Evolutionary conservation across 2,797 vertebrate species (phyloP).

Genomic region (Spheniscus humboldti): DNA sequence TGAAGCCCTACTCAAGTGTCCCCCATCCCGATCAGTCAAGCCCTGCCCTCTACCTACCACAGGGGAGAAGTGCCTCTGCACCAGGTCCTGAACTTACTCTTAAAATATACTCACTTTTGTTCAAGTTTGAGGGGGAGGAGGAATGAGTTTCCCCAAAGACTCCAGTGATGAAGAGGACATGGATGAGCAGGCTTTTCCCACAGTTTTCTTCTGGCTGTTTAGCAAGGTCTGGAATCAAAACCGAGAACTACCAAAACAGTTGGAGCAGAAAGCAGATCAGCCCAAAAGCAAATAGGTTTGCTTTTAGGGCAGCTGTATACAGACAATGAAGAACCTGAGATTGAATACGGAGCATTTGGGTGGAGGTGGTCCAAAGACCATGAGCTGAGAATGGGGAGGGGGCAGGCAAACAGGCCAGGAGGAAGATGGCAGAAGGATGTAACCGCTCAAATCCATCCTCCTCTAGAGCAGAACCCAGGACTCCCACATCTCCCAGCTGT

Average conservation of each 20-base stretch:
- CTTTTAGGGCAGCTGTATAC: neutral
- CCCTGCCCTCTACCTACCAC: constrained; percentile 38
- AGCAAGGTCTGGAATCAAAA: neutral
- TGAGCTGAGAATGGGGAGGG: neutral
- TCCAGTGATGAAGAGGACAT: neutral
- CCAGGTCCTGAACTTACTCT: neutral
- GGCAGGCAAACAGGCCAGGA: neutral
- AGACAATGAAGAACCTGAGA: neutral
- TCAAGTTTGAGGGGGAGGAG: neutral
- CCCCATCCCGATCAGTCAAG: neutral
- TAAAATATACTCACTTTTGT: neutral
- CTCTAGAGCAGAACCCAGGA: neutral
- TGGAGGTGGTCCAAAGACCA: neutral
- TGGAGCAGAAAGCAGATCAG: neutral
- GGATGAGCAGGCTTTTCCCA: neutral
- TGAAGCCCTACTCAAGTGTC: neutral
- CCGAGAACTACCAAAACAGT: neutral
- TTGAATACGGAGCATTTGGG: neutral
- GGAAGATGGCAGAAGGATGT: neutral
- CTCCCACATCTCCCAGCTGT: neutral
- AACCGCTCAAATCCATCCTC: neutral
- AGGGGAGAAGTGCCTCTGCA: neutral
- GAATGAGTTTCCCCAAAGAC: neutral
- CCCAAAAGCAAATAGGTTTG: neutral
- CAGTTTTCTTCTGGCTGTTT: neutral